Base-by-base conservation (phyloP, 2,888 invertebrate genomes). In the Volucella bombylans region DNA sequence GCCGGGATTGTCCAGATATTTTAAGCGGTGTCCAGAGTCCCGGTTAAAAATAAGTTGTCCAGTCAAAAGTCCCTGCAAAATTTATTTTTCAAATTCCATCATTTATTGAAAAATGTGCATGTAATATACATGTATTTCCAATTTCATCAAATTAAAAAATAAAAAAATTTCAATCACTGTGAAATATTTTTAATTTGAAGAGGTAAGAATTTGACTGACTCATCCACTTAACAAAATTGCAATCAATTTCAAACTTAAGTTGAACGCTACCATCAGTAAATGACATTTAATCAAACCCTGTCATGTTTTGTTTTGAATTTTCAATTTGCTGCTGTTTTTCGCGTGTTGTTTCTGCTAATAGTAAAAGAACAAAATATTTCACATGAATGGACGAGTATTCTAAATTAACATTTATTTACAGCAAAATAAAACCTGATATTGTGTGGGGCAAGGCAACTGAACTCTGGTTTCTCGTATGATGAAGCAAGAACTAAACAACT, bases 171-270 rank as follows among this genome's bases (percentile, higher is more conserved):
- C n/a, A n/a, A n/a, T 55, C 55, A 55, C 55, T 55, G 38, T 38
- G n/a, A 55, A 55, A 55, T 55, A 55, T 12, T 55, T 55, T 55
- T 38, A 55, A 55, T 38, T 38, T 38, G n/a, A 55, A 55, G 18
- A 38, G 31, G n/a, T 38, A 11, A 61, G 12, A 45, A 43, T 8
- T 61, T 61, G 18, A 18, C 45, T 45, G 45, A 45, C 45, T 61
- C 18, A 45, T 45, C 43, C 61, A 61, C 45, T 23, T 61, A 61
- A 61, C 43, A 38, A 61, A 61, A 61, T 45, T 45, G 8, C 61
- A 61, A 61, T 61, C 61, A 43, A 43, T 61, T 23, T 18, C 8
- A 61, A 61, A 45, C 10, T 61, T 15, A 12, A 61, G 45, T 61
- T 61, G 61, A 61, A 61, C 39, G 55, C 55, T 55, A 55, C 55